Evolutionary conservation across 2,113 vertebrate genomes (phyloP), one percentile per base, ranked within the genome.

Genomic region (Cavia aperea): DNA sequence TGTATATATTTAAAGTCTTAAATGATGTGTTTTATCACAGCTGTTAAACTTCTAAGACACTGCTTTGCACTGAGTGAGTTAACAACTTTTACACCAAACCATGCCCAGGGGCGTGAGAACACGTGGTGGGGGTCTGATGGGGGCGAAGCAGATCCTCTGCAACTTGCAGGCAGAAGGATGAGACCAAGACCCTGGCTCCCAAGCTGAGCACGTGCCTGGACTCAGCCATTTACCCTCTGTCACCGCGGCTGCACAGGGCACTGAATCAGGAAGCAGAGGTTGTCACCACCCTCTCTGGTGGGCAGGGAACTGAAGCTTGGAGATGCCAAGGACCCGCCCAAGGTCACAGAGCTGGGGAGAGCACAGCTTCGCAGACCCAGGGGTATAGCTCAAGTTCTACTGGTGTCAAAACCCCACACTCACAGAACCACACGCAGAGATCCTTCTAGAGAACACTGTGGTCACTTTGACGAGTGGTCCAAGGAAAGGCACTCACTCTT

Each of bases 201-300:
- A 10, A 0, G 1, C 4, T 3, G 31, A 78, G 49, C 3, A 13
- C 3, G 16, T 9, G 7, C 15, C 1, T n/a, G 66, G 24, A n/a
- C 19, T 29, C 62, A 72, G 54, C 87, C 23, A 84, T 77, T 81
- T 75, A 81, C 66, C 54, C 4, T 66, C 33, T 46, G 43, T n/a
- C 36, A 33, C 36, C 1, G 7, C n/a, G 29, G 36, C 33, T 70
- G 66, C 8, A 18, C 36, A 70, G 36, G 66, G 33, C 33, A n/a
- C 16, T 63, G 14, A 70, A 7, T 36, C 33, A n/a, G 66, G 14
- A 70, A 16, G 36, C 16, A 70, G 36, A n/a, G 0, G 7, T 36
- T 70, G 66, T 16, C 36, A 70, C 36, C 36, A n/a, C 33, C 66
- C 7, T n/a, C 36, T 36, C 16, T 39, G 19, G 66, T 7, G 18